Evolutionary conservation across 2,888 invertebrate genomes (phyloP), one percentile per base, ranked within the genome.

Genomic region (Parapristionchus giblindavisi): DNA sequence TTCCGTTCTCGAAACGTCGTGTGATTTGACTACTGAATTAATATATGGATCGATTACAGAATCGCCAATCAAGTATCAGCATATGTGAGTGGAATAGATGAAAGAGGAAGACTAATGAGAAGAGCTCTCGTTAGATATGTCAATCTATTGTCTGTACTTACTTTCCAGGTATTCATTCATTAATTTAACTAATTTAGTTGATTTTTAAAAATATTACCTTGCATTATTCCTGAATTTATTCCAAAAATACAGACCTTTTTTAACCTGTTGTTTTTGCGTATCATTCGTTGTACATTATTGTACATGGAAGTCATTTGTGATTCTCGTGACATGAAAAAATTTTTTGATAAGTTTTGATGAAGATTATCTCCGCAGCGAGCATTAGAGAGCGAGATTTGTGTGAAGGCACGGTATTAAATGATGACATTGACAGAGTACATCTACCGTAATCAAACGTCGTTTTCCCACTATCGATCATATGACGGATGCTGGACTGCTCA

Each of bases 361-460:
- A n/a, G n/a, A n/a, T n/a, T n/a, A n/a, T n/a, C n/a, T n/a, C n/a
- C n/a, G n/a, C n/a, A n/a, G n/a, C n/a, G n/a, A n/a, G n/a, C n/a
- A n/a, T n/a, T n/a, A n/a, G n/a, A n/a, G n/a, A n/a, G n/a, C n/a
- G n/a, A n/a, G n/a, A n/a, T n/a, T n/a, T n/a, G n/a, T n/a, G n/a
- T n/a, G n/a, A n/a, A n/a, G n/a, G 58, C 27, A 60, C 11, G 14
- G 27, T 17, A 6, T 70, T 11, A 66, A 8, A 8, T 65, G 14
- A 2, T 65, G 8, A 6, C 29, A 34, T 3, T 72, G 34, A 32
- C 43, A 88, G 27, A 86, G 87, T 4, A 88, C 89, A 58, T 88
- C 89, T 61, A 85, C 88, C 24, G 85, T 87, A 2, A 88, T 89
- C 36, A 89, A 88, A 86, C 77, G 77, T 32, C 81, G 85, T 2